These are phyloP conservation scores for Lipophrys pholis DNA, from an alignment of 2,113 vertebrate genomes.

Conservation along the genomic window DNA sequence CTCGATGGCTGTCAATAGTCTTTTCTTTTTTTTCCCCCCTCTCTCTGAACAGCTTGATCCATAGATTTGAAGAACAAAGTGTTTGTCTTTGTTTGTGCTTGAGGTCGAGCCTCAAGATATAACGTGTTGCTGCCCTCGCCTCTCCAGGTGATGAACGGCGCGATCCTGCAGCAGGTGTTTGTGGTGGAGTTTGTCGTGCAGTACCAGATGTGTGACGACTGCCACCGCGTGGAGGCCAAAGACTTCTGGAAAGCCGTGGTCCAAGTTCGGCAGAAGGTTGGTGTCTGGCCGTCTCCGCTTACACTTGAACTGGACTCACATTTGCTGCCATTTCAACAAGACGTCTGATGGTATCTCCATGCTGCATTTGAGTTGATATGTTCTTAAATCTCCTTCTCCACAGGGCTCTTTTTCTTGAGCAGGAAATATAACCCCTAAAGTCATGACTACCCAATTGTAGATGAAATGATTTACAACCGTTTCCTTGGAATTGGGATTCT, in stretches of 20 bases:
- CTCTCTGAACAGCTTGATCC: not conserved
- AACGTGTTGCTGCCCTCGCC: constrained; percentile 28
- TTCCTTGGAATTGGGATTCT: too few species aligned
- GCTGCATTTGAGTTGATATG: too few species aligned
- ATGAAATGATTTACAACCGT: too few species aligned
- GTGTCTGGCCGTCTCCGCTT: not conserved
- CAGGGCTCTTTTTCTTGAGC: too few species aligned
- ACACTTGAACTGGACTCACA: not conserved
- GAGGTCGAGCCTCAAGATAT: not conserved
- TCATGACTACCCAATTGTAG: too few species aligned
- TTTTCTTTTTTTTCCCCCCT: not conserved
- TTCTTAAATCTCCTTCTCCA: too few species aligned
- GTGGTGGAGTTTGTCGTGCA: constrained; percentile 92
- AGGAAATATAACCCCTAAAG: too few species aligned
- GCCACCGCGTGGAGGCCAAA: constrained; percentile 97
- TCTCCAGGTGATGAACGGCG: constrained; percentile 94
- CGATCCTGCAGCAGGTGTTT: constrained; percentile 97
- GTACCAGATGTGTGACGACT: constrained; percentile 97
- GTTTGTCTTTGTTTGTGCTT: not conserved
- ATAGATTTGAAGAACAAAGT: not conserved
- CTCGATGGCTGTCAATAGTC: not conserved
- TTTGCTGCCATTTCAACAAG: too few species aligned
- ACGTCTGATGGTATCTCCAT: too few species aligned
- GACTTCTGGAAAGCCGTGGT: constrained; percentile 99
- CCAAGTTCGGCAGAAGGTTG: constrained; percentile 96